A percentile compares a stretch with the other conserved stretches of the same genome.
Evolutionary conservation across 2,888 invertebrate species (phyloP).

Genomic region (Eristalis tenax): DNA sequence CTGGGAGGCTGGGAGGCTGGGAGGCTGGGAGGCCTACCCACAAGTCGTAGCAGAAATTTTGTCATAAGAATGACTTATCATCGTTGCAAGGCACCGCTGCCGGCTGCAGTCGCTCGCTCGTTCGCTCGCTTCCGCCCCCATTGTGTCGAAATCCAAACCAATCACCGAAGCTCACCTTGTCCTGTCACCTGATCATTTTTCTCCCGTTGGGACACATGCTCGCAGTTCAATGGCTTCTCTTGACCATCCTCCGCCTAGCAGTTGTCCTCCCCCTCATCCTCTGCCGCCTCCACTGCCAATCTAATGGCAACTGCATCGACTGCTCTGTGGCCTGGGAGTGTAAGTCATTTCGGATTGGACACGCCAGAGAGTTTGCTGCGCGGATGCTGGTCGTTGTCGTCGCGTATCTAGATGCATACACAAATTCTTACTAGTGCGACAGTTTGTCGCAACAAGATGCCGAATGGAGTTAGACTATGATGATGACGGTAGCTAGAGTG

Average conservation of each 20-base stretch:
- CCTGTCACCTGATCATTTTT: constrained; percentile 71
- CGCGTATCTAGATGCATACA: constrained; percentile 25
- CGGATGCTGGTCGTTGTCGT: constrained; percentile 29
- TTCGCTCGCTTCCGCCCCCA: constrained; percentile 51
- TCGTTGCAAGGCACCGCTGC: constrained; percentile 8
- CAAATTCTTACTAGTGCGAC: constrained; percentile 61
- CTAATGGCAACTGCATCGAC: too few relatives aligned
- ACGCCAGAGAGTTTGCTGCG: constrained; percentile 29
- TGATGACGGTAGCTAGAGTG: constrained; percentile 3
- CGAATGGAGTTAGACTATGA: constrained; percentile 47
- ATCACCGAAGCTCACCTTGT: constrained; percentile 69
- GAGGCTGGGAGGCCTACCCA: constrained; percentile 23
- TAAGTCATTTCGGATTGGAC: constrained; percentile 66
- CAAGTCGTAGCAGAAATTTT: constrained; percentile 50
- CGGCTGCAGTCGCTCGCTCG: background rate
- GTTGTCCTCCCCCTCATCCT: background rate
- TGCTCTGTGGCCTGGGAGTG: constrained; percentile 9
- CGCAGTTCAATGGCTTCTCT: constrained; percentile 31
- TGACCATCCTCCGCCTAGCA: constrained; percentile 7
- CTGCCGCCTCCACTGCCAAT: too few relatives aligned
- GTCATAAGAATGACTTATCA: constrained; percentile 70
- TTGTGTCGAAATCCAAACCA: constrained; percentile 69
- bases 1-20: background rate
- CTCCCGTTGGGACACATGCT: constrained; percentile 41
- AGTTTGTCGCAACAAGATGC: constrained; percentile 69